Conservation (phyloP, 2,113 vertebrate species). For the Motacilla tschutschensis region DNA sequence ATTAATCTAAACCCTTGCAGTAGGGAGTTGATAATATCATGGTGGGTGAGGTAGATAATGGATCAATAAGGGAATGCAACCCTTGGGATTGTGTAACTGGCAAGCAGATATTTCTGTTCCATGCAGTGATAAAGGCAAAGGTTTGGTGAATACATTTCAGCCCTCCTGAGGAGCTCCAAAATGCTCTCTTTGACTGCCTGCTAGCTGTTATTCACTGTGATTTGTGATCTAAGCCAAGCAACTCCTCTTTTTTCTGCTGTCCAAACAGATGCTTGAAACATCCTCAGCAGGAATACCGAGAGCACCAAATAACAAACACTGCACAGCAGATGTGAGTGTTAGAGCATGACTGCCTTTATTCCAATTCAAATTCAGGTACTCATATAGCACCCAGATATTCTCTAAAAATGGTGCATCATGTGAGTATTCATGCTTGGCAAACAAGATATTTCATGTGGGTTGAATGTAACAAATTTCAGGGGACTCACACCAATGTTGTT, state of each 20-base stretch:
- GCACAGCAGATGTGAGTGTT: background rate
- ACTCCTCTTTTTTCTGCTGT: background rate
- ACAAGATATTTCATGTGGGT: background rate
- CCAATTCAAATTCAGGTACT: background rate
- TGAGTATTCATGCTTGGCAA: background rate
- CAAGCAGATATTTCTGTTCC: background rate
- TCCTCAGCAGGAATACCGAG: background rate
- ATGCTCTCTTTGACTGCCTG: background rate
- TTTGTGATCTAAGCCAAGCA: background rate
- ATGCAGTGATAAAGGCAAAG: background rate
- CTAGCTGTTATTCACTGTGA: background rate
- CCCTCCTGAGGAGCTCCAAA: background rate
- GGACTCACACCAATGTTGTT: background rate
- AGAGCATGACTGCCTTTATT: background rate
- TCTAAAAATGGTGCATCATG: rapidly evolving
- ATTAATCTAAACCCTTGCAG: background rate
- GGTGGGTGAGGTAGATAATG: background rate
- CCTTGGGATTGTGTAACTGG: background rate
- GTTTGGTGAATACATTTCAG: background rate
- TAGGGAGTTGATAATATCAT: background rate
- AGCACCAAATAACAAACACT: background rate
- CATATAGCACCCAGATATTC: background rate
- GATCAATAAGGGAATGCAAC: background rate
- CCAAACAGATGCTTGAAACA: background rate
- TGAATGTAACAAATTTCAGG: background rate